A percentile compares a stretch with the other conserved stretches of the same genome.
phyloP scores from a whole-genome alignment of 2,113 vertebrate species.

The Sinosuthora webbiana region DNA sequence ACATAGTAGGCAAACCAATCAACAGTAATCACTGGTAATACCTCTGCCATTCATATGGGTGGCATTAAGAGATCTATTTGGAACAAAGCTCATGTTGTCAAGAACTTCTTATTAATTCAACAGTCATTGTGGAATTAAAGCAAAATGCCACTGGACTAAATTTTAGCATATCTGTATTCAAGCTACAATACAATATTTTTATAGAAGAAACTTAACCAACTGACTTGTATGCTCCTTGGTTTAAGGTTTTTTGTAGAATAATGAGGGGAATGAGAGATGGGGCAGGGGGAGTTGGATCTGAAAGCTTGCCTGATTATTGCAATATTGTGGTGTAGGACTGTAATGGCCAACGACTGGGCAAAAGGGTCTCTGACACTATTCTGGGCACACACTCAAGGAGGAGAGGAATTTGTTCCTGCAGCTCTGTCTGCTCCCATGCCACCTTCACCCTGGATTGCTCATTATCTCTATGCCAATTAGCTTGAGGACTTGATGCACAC shows the following conservation, averaged over 20 bases:
- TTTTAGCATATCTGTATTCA: neutral
- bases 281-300: neutral
- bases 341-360: neutral
- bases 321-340: neutral
- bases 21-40: conserved; percentile 62
- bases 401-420: neutral
- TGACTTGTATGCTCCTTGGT: neutral
- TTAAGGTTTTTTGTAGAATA: neutral
- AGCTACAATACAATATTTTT: neutral
- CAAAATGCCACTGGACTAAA: neutral
- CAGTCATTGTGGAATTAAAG: neutral
- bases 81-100: neutral
- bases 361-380: neutral
- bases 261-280: neutral
- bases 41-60: conserved; percentile 46
- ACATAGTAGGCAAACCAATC: conserved; percentile 59
- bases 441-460: neutral
- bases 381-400: neutral
- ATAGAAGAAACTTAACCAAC: neutral
- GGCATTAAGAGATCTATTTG: conserved; percentile 29
- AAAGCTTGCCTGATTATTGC: neutral
- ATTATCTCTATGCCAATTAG: neutral
- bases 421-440: neutral
- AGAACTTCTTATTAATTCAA: neutral
- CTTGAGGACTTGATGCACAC: neutral